Percentiles rank a stretch among this genome's conserved stretches.
Conservation (phyloP, 1,140 invertebrate genomes). For the Coelopa frigida region DNA sequence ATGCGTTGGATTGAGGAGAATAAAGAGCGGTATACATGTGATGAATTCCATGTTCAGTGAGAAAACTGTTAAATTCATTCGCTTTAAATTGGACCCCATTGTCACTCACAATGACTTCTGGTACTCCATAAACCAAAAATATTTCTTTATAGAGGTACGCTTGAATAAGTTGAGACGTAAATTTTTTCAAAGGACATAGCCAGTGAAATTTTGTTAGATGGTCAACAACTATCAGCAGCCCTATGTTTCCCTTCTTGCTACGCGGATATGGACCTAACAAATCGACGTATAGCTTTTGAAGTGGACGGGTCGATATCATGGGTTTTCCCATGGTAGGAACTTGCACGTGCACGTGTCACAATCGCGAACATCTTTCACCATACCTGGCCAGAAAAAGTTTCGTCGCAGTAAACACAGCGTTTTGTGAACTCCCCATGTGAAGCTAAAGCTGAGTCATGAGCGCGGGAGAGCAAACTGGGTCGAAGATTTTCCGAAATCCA, state of each 20-base stretch:
- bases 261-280: constrained; percentile 13
- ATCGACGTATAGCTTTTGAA: constrained; percentile 15
- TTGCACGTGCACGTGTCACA: constrained; percentile 10
- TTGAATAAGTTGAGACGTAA: constrained; percentile 4
- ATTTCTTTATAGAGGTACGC: constrained; percentile 6
- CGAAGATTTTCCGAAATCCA: constrained; percentile 8
- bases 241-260: constrained; percentile 9
- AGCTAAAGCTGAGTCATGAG: constrained; percentile 6
- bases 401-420: constrained; percentile 10
- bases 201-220: constrained; percentile 10
- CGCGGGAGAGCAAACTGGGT: background rate
- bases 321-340: constrained; percentile 12
- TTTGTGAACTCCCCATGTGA: constrained; percentile 13
- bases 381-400: constrained; percentile 13
- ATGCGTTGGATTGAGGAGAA: too few relatives aligned
- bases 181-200: constrained; percentile 5
- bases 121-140: constrained; percentile 3
- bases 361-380: background rate
- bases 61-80: too few relatives aligned
- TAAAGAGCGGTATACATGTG: too few relatives aligned
- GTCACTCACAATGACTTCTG: too few relatives aligned
- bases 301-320: constrained; percentile 1
- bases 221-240: constrained; percentile 11
- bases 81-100: too few relatives aligned
- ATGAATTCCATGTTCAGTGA: too few relatives aligned